These are phyloP conservation scores for Spondyliosoma cantharus DNA, from an alignment of 2,797 vertebrate genomes.

Conservation along the genomic window DNA sequence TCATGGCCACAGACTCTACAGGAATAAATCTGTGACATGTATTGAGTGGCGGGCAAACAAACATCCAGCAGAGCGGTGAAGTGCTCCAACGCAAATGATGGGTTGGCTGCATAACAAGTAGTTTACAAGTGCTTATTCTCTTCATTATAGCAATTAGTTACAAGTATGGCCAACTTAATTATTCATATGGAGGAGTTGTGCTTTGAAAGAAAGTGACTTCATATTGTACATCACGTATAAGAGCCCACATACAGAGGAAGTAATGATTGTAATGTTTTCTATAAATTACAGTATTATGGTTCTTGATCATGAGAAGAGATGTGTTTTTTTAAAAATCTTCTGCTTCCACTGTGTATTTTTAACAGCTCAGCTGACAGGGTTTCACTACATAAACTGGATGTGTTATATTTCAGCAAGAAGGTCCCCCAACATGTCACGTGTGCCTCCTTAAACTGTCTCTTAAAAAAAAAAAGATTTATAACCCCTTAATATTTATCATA, in stretches of 20 bases:
- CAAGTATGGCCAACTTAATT: neutral
- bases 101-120: neutral
- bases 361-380: slow-evolving; percentile 39
- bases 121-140: slow-evolving; percentile 1
- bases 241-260: neutral
- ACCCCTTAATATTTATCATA: neutral
- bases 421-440: neutral
- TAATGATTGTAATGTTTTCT: neutral
- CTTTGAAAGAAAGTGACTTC: neutral
- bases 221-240: neutral
- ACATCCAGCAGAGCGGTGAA: neutral
- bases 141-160: slow-evolving; percentile 6
- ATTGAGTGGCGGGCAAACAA: slow-evolving; percentile 25
- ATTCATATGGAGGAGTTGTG: neutral
- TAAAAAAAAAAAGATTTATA: neutral
- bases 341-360: slow-evolving; percentile 22
- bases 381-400: slow-evolving; percentile 41
- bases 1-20: slow-evolving; percentile 41
- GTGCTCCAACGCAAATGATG: neutral
- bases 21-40: slow-evolving; percentile 53
- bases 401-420: slow-evolving; percentile 30
- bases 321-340: neutral
- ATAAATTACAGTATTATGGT: neutral
- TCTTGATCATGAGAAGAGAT: neutral
- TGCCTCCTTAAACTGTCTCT: slow-evolving; percentile 13